Base-by-base conservation (phyloP, 1,140 invertebrate species). In the Lithobius niger region DNA sequence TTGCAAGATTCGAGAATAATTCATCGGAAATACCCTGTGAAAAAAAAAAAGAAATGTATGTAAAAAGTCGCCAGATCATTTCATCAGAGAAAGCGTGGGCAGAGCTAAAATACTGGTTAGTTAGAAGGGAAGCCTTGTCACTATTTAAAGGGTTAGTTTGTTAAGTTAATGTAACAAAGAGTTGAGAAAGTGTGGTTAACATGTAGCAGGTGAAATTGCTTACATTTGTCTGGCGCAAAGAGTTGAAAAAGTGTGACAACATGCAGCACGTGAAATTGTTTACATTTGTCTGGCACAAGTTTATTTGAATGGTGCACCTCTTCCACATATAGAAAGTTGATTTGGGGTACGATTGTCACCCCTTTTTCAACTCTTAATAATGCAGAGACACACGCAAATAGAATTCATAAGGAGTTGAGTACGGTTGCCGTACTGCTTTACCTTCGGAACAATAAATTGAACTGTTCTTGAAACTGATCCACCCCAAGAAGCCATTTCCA, bases 401-500 rank as follows among this genome's bases (percentile, higher is more conserved):
- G 43, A 13, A 13, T 6, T 4, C 22, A 13, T 6, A 45, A 21
- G 18, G 4, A 4, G 4, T 6, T 45, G 16, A 13, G 43, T 16
- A 19, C 27, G 27, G n/a, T 42, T 26, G 22, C 19, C n/a, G 36
- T 42, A 49, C 13, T 50, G 51, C 60, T 62, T 67, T 71, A 84
- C 83, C 72, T 81, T 78, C 22, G 86, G 86, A 13, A 89, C 79
- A 52, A 88, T 69, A 70, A 90, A 88, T 69, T 89, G 86, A 40
- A 89, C 76, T 69, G 87, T 94, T 66, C 86, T 84, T 25, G 93
- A 79, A 67, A 93, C 88, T 15, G 89, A 85, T 19, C 88, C 89
- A 57, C 89, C 88, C 82, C 82, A 88, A 1, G 85, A 88, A 3
- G 88, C 83, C 79, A 93, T 93, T 76, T 98, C 95, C 68, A 99